These are phyloP conservation scores for human DNA, from an alignment of 2,113 vertebrate genomes.

Conservation along the genomic window GRCh38 chr15:45133001-45133500, in stretches of 20 bases:
- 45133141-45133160: background rate
- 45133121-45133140: background rate
- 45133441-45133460: conserved; percentile 31
- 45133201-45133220: background rate
- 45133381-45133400: background rate
- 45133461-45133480: background rate
- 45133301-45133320: conserved; percentile 28
- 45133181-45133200: background rate
- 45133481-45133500: background rate
- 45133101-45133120: background rate
- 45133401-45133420: conserved; percentile 42
- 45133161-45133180: background rate
- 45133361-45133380: background rate
- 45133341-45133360: conserved; percentile 13
- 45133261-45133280: background rate
- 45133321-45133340: background rate
- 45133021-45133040: background rate
- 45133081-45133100: background rate
- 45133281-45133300: background rate
- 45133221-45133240: background rate
- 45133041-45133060: background rate
- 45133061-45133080: background rate
- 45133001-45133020: background rate
- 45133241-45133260: background rate
- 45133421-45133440: conserved; percentile 27